A percentile compares a stretch with the other conserved stretches of the same genome.
These are phyloP conservation scores for Cyprinodon variegatus DNA, from an alignment of 2,113 vertebrate species.

Conservation along the genomic window DNA sequence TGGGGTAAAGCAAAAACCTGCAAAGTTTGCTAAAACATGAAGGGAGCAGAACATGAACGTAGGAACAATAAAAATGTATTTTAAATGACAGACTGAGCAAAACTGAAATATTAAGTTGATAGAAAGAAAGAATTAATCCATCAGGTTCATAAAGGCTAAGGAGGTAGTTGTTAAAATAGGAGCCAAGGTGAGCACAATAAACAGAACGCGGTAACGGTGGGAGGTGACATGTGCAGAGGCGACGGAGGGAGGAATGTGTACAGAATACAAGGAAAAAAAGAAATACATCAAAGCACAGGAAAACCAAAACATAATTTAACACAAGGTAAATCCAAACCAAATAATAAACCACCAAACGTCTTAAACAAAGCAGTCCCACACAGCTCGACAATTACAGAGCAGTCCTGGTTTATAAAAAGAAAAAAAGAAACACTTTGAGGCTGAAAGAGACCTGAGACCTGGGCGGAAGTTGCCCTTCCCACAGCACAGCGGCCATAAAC, in stretches of 20 bases:
- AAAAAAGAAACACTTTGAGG: background rate
- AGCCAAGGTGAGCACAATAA: background rate
- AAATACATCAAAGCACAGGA: background rate
- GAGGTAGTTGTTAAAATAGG: background rate
- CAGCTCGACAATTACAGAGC: background rate
- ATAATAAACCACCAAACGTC: background rate
- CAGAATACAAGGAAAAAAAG: background rate
- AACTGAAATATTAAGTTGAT: no score
- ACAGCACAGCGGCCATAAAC: background rate
- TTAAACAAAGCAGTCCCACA: background rate
- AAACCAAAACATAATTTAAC: background rate
- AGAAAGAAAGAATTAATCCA: no score
- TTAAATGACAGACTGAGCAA: background rate
- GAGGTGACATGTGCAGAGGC: background rate
- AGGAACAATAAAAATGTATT: background rate
- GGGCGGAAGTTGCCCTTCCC: background rate
- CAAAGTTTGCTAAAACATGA: background rate
- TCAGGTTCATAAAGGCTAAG: background rate
- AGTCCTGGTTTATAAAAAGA: background rate
- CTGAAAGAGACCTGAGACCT: background rate
- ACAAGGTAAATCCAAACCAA: background rate
- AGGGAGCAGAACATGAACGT: no score
- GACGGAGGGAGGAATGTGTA: background rate
- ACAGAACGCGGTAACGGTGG: background rate
- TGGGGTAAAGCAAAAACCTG: background rate